Conservation (phyloP, 2,888 invertebrate species). For the Tribolium freemani region DNA sequence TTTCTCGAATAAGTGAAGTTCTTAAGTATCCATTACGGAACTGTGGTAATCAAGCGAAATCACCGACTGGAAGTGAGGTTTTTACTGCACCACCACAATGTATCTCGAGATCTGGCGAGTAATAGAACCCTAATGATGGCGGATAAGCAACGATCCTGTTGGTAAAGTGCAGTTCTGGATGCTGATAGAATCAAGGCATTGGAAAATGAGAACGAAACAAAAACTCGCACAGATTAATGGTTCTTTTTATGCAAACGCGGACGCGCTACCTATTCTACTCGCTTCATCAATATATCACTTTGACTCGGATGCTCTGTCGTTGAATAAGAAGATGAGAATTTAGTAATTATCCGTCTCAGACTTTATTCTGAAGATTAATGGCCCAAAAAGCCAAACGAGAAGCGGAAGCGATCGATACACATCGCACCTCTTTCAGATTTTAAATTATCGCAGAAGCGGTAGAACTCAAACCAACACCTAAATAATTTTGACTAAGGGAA, state of each 20-base stretch:
- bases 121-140: slow-evolving; percentile 58
- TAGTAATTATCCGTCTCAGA: slow-evolving; percentile 45
- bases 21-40: slow-evolving; percentile 43
- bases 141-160: slow-evolving; percentile 49
- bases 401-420: slow-evolving; percentile 30
- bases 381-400: slow-evolving; percentile 26
- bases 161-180: slow-evolving; percentile 47
- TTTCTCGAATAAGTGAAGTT: slow-evolving; percentile 36
- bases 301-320: slow-evolving; percentile 36
- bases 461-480: neutral
- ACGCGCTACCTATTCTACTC: slow-evolving; percentile 33
- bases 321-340: slow-evolving; percentile 47
- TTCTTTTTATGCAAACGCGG: slow-evolving; percentile 51
- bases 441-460: slow-evolving; percentile 4
- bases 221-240: slow-evolving; percentile 55
- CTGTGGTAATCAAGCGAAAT: slow-evolving; percentile 54
- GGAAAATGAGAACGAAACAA: slow-evolving; percentile 50
- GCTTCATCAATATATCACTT: slow-evolving; percentile 48
- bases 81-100: slow-evolving; percentile 55
- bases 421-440: slow-evolving; percentile 21
- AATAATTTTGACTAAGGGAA: no score
- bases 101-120: slow-evolving; percentile 52
- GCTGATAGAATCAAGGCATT: slow-evolving; percentile 50
- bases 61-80: slow-evolving; percentile 51
- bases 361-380: slow-evolving; percentile 47